Base-by-base conservation (phyloP, 2,888 invertebrate species). In the Antitype chi region DNA sequence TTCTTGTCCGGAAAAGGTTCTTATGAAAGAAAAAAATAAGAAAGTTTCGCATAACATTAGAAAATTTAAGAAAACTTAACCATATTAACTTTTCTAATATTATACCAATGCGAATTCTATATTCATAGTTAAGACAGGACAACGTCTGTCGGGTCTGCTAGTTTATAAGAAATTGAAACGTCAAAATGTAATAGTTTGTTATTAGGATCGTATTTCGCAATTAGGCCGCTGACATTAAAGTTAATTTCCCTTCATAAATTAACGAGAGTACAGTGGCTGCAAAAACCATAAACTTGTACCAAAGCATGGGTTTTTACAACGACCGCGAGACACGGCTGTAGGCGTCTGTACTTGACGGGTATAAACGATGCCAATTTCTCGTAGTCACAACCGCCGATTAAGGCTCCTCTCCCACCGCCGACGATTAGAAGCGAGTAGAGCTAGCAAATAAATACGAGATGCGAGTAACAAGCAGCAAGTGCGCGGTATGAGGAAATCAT, bases 301-400 rank as follows among this genome's bases (percentile, higher is more conserved):
- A 57, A 59, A 72, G 47, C 69, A 63, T 59, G 23, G 62, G 69
- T 73, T 80, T 83, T 84, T 73, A 62, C 59, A 55, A 1, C 49
- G 20, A 63, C 73, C 38, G 59, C 70, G n/a, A 57, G 25, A 75
- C 68, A 74, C 15, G 60, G 53, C 69, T 66, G 71, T 38, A 15
- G 63, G 28, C 57, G 43, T 17, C 69, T 84, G 83, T 57, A 66
- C 20, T 66, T 59, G 83, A 84, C 82, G 71, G 25, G 25, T 72
- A 84, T 60, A 63, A 85, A 84, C 66, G 77, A 85, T 15, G 69
- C 49, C 71, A 70, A 84, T 84, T 67, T 60, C 66, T 85, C 82
- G 69, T 20, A n/a, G 63, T 55, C 53, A 20, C 71, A 63, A 57
- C 57, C 53, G 5, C 25, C 53, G 59, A 68, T 52, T 71, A 28